Base-by-base conservation (phyloP, 2,888 invertebrate genomes). In the Anorthoa munda region DNA sequence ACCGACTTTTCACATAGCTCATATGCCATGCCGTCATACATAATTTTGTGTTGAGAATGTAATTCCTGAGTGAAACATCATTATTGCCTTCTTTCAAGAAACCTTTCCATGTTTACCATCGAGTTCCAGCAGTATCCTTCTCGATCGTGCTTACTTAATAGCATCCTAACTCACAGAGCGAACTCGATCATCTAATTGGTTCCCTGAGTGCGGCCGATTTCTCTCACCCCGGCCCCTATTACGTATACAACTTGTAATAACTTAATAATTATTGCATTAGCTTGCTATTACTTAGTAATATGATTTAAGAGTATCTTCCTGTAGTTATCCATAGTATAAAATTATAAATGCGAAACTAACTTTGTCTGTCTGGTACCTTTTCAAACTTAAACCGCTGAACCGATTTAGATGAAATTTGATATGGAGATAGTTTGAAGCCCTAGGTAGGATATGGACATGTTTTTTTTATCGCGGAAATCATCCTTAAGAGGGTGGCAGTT, bases 101-200 rank as follows among this genome's bases (percentile, higher is more conserved):
- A 53, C 13, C n/a, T 4, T 21, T 59, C 7, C 46, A 12, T 23
- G 17, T 46, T 61, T 46, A 26, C 26, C 2, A 21, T 81, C 81
- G 79, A 81, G 79, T 81, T 75, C 23, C 69, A n/a, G 66, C 18
- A 74, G 65, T 83, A 74, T 76, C 82, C 77, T 45, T n/a, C 12
- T 55, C 13, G 72, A 75, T 87, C 88, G 88, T 87, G 87, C 79
- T 72, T 77, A 78, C 77, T 65, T 85, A 87, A 89, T 86, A 79
- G 80, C 71, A 66, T 69, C 71, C 61, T 85, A 75, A 81, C 77
- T 83, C 83, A 80, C 61, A 70, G 59, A 73, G 60, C 75, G 76
- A 78, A 75, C 86, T 74, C 87, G 74, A 86, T 88, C 90, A 80
- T 88, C 86, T 90, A 90, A 91, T 90, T 91, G 88, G 88, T 88